Evolutionary conservation across 2,797 vertebrate species (phyloP).

Genomic region (Lophotriccus pileatus): DNA sequence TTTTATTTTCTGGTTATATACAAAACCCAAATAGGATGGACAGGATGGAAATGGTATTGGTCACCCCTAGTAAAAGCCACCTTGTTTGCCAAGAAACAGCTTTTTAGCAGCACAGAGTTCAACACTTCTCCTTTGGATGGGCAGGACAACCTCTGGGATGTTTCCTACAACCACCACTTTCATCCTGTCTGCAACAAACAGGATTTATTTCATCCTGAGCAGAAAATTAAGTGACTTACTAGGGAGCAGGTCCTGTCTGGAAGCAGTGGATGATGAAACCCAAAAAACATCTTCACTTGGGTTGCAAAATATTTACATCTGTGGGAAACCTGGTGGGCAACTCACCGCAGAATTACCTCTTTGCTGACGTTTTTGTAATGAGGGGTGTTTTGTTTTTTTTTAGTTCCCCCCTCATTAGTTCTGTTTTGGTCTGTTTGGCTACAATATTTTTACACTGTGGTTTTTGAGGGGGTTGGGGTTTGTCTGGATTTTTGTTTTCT

Average conservation of each 20-base stretch:
- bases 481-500: neutral
- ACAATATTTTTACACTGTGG: neutral
- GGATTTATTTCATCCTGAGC: neutral
- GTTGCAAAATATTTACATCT: neutral
- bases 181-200: neutral
- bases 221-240: neutral
- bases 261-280: neutral
- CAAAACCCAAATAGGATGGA: neutral
- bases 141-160: neutral
- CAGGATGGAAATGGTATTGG: neutral
- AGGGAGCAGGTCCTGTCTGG: neutral
- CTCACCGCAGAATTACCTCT: neutral
- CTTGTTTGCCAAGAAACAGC: neutral
- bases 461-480: neutral
- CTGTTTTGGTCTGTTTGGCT: neutral
- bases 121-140: neutral
- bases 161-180: neutral
- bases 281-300: neutral
- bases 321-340: neutral
- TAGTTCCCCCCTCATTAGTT: neutral
- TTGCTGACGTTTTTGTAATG: neutral
- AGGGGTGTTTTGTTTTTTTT: neutral
- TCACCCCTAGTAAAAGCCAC: neutral
- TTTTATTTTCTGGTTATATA: neutral
- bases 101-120: neutral